Evolutionary conservation across 2,888 invertebrate species (phyloP), one percentile per base, ranked within the genome.

Genomic region (Plusia festucae): DNA sequence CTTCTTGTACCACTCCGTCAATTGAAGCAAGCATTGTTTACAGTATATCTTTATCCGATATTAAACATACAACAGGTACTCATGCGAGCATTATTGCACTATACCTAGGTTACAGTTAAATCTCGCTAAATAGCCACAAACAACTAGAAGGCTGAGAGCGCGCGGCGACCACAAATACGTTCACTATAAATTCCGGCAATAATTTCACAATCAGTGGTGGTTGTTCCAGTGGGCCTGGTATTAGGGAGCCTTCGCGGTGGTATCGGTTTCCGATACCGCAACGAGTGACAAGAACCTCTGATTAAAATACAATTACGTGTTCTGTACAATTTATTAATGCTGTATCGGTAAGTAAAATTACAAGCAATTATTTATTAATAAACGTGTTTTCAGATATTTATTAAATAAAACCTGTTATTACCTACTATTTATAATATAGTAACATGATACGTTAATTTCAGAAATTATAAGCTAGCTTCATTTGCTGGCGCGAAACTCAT

Each of bases 251-350:
- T 20, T 53, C 18, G 22, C 76, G 49, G 61, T 70, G 60, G 34
- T 68, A 79, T 73, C 61, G 73, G 76, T 64, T 67, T 69, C 64
- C 79, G 56, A 67, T 75, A 72, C 61, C 56, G 46, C 46, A 11
- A 11, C 18, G 11, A 18, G 40, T 7, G 40, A 6, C n/a, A 6
- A 0, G 9, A n/a, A n/a, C 40, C 30, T 30, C 18, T 49, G 20
- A 49, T 20, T 49, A 18, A 49, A 20, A 49, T 49, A n/a, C 40
- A 40, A n/a, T 40, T n/a, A n/a, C n/a, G 15, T n/a, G 40, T 1
- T 13, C n/a, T 40, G n/a, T 7, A 5, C n/a, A 6, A 40, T n/a
- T 40, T 40, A n/a, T n/a, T 40, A 40, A n/a, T n/a, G 40, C 4
- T 30, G 30, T 30, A 9, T 30, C 27, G 27, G 9, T 9, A 30